Base-by-base conservation (phyloP, 2,888 invertebrate species). In the Monoplex corrugatus region DNA sequence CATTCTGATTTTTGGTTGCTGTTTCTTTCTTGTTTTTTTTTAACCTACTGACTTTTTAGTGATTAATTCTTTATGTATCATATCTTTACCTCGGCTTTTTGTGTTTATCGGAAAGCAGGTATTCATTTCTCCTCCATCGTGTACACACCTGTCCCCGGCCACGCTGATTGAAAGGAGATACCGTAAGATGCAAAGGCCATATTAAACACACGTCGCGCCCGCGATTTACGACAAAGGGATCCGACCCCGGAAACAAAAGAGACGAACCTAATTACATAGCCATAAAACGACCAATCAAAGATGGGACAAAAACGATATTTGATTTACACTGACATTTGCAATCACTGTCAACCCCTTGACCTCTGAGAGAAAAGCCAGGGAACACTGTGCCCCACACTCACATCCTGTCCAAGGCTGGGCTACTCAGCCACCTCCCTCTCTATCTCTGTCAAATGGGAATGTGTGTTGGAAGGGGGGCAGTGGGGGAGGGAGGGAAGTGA, bases 241-340 rank as follows among this genome's bases (percentile, higher is more conserved):
- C 43, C 23, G 78, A 80, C 40, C 78, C 78, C 78, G 78, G 78
- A 80, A 80, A 80, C 23, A 40, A 80, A 43, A 80, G 78, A 80
- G 78, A 80, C 78, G 43, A 80, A 80, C 40, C 78, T 40, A 80
- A 80, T 80, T 80, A 40, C 28, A 6, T 28, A 40, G 40, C 78
- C 28, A 28, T 80, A 43, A 80, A 28, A 28, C 78, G 40, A 80
- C 40, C 78, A 43, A 19, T 80, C 78, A 13, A 32, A 35, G 35
- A 75, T 5, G 40, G 23, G 19, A 38, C 8, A 44, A 82, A 43
- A 43, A 82, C 28, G 82, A 13, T 45, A 82, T 82, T 45, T 82
- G 82, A 82, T 82, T 82, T 13, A 44, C 82, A 32, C n/a, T 45
- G 82, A 82, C 44, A 82, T 82, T 45, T 82, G 44, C 45, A 45